Evolutionary conservation across 2,113 vertebrate species (phyloP), one percentile per base, ranked within the genome.

Genomic region (Pelobates fuscus): DNA sequence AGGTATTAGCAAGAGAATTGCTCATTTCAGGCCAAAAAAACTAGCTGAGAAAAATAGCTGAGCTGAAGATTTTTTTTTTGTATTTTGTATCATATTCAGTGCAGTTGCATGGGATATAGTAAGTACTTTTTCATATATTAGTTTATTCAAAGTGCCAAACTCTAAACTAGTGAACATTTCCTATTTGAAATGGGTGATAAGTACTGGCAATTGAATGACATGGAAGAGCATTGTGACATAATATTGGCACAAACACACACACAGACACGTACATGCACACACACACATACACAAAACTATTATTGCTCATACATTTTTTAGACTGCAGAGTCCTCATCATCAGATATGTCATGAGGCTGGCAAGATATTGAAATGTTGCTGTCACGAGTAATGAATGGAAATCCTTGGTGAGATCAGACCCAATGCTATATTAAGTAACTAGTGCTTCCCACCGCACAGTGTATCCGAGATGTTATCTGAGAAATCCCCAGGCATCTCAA

Each of bases 391-490:
- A 52, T 72, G 70, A 72, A 72, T 72, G 59, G 20, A 63, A 23
- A 17, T 26, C 43, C 43, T 64, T 20, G 59, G 46, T 64, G 29
- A 23, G 17, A 26, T 68, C 27, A 64, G 60, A n/a, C 29, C 25
- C 27, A 21, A 24, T 37, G 70, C 70, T 64, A 73, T 73, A 73
- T 64, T 37, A 73, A 73, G 70, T 73, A 65, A 30, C 60, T 73
- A 60, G 46, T 73, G 64, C 64, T 73, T 65, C 60, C 58, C 70
- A 41, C 26, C 27, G 70, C 70, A 24, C 23, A 37, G 27, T 52
- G 70, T n/a, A 64, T 32, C 25, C 30, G 44, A 10, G 25, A n/a
- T 20, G 61, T 55, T 32, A 64, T 54, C 23, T 54, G 60, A 64
- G 60, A 37, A 54, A 23, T 8, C 46, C 15, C n/a, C 2, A 52